Evolutionary conservation across 1,140 invertebrate genomes (phyloP).

Genomic region (Phthorimaea operculella): DNA sequence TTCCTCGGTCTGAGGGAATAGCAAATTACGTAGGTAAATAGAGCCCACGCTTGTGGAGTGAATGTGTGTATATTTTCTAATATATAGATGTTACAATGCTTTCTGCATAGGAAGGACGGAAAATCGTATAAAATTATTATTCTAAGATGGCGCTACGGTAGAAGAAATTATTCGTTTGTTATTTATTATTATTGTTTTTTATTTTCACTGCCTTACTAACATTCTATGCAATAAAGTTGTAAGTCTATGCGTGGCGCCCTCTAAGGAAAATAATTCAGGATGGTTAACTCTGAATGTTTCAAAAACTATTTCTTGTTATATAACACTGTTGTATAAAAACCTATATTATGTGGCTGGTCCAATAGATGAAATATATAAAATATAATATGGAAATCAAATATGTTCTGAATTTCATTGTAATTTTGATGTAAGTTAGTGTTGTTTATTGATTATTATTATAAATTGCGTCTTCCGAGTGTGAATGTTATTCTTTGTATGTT

Average conservation of each 20-base stretch:
- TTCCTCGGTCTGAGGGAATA: not conserved
- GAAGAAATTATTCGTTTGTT: not conserved
- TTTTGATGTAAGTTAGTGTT: not conserved
- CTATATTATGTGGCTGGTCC: constrained; percentile 14
- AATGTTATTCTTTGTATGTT: constrained; percentile 1
- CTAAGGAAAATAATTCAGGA: no score
- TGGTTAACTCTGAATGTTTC: no score
- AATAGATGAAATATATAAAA: no score
- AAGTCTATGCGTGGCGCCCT: not conserved
- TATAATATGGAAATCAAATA: not conserved
- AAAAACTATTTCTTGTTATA: no score
- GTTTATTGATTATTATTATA: constrained; percentile 18
- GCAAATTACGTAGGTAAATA: not conserved
- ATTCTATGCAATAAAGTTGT: not conserved
- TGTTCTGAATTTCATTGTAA: not conserved
- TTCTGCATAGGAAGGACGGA: not conserved
- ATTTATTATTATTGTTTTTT: not conserved
- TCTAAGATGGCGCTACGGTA: no score
- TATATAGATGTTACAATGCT: not conserved
- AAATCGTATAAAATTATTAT: no score
- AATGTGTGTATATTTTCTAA: not conserved
- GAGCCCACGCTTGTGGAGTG: not conserved
- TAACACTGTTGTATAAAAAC: not conserved
- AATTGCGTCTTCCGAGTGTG: constrained; percentile 25
- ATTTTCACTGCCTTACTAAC: not conserved